Percentiles rank a stretch among this genome's conserved stretches.
Evolutionary conservation across 1,140 invertebrate genomes (phyloP).

Genomic region (Sogatella furcifera): DNA sequence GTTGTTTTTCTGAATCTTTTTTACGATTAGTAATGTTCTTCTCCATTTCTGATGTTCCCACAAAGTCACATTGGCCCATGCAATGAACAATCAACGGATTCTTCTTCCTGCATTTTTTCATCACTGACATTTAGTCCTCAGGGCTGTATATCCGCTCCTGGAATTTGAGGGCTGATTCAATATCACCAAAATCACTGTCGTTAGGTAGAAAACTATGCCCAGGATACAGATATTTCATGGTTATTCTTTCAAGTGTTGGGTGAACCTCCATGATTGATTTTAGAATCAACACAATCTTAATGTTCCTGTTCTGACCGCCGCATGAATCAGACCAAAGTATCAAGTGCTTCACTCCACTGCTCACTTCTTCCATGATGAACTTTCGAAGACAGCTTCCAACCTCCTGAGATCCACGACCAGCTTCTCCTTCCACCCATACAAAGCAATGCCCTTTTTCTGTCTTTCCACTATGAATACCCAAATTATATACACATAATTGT

Average conservation of each 20-base stretch:
- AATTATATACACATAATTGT: conserved; percentile 18
- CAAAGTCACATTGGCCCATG: too few species aligned
- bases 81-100: too few species aligned
- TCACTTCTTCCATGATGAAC: too few species aligned
- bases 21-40: too few species aligned
- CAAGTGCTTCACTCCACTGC: too few species aligned
- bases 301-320: conserved; percentile 22
- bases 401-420: conserved; percentile 29
- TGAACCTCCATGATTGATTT: conserved; percentile 20
- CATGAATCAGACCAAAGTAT: conserved; percentile 11
- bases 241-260: conserved; percentile 18
- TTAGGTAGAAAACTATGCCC: conserved; percentile 24
- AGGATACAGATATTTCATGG: conserved; percentile 24
- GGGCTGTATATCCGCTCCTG: neutral
- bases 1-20: too few species aligned
- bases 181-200: conserved; percentile 16
- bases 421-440: conserved; percentile 28
- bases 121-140: neutral
- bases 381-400: conserved; percentile 26
- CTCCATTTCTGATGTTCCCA: too few species aligned
- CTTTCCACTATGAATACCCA: conserved; percentile 24
- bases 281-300: conserved; percentile 21
- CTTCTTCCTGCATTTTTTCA: conserved; percentile 29
- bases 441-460: conserved; percentile 23
- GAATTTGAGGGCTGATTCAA: conserved; percentile 12